Conservation (phyloP, 2,888 invertebrate species). For the Melipona beecheii region DNA sequence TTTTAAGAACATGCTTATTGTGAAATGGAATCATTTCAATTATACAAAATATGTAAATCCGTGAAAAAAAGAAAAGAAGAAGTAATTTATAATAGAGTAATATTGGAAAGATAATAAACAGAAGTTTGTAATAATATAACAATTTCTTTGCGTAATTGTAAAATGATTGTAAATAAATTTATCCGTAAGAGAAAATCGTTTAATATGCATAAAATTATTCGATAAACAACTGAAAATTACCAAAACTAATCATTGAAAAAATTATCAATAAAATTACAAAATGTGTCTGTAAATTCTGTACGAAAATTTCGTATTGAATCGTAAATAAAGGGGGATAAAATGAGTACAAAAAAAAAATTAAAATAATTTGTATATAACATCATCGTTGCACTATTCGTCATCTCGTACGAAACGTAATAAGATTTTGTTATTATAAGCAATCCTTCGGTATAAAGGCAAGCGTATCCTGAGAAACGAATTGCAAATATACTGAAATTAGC, state of each 20-base stretch:
- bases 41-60: not conserved
- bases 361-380: not conserved
- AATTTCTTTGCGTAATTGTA: too few relatives aligned
- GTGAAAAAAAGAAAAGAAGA: not conserved
- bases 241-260: too few relatives aligned
- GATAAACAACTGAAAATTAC: too few relatives aligned
- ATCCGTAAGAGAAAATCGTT: too few relatives aligned
- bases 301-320: not conserved
- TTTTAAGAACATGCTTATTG: too few relatives aligned
- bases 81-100: not conserved
- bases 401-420: constrained; percentile 19
- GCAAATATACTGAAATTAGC: constrained; percentile 48
- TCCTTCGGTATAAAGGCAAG: constrained; percentile 18
- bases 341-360: not conserved
- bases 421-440: constrained; percentile 8
- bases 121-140: not conserved
- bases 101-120: not conserved
- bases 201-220: too few relatives aligned
- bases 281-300: not conserved
- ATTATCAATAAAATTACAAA: not conserved
- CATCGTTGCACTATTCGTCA: not conserved
- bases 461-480: constrained; percentile 43
- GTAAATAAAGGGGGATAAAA: too few relatives aligned
- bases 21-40: not conserved
- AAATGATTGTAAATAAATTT: too few relatives aligned